Percentiles rank a stretch among this genome's conserved stretches.
Conservation (phyloP, 2,888 invertebrate species). For the Dasypolia templi region DNA sequence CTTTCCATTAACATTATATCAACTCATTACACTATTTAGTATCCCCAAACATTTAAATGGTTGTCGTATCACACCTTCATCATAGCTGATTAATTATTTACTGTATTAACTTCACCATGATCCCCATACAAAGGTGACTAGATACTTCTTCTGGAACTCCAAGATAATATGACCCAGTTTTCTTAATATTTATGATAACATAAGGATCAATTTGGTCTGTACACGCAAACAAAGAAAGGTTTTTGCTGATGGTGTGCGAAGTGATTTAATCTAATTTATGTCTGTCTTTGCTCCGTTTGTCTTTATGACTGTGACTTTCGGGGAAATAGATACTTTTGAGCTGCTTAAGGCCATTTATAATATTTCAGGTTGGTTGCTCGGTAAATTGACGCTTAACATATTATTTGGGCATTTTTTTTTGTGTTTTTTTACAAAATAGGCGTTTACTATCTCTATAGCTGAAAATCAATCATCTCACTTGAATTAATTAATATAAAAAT, state of each 20-base stretch:
- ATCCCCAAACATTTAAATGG: constrained; percentile 29
- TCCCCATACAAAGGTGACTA: constrained; percentile 67
- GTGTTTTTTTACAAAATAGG: background rate
- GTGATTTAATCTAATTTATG: constrained; percentile 84
- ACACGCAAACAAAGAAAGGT: constrained; percentile 71
- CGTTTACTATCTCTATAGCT: background rate
- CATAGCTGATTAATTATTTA: constrained; percentile 81
- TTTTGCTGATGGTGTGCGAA: constrained; percentile 84
- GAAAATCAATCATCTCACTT: background rate
- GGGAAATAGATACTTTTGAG: constrained; percentile 73
- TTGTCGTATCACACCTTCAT: constrained; percentile 74
- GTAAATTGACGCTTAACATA: constrained; percentile 54
- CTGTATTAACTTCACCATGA: constrained; percentile 63
- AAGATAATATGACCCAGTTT: constrained; percentile 58
- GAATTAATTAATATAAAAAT: constrained; percentile 7
- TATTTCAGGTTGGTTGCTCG: constrained; percentile 55
- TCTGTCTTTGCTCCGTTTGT: constrained; percentile 75
- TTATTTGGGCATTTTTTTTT: too few species aligned
- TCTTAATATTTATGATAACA: constrained; percentile 45
- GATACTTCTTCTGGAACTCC: constrained; percentile 60
- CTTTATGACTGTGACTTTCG: constrained; percentile 71
- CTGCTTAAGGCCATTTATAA: constrained; percentile 63
- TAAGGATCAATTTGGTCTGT: constrained; percentile 69
- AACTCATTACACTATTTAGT: constrained; percentile 19
- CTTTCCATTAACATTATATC: constrained; percentile 8